Evolutionary conservation across 1,140 invertebrate genomes (phyloP).

Genomic region (Neodiprion fabricii): DNA sequence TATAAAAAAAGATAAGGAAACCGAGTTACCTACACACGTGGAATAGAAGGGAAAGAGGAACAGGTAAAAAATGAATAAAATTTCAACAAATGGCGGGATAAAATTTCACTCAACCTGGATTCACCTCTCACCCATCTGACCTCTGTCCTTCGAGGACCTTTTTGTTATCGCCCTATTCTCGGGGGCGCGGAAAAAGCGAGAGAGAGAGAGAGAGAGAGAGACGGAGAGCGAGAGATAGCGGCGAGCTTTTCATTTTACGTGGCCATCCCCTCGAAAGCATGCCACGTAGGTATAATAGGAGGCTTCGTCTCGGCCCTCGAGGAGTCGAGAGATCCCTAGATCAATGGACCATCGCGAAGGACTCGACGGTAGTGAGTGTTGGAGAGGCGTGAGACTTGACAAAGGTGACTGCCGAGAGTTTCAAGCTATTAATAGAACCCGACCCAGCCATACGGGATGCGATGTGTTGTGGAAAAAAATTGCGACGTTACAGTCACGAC

Average conservation of each 20-base stretch:
- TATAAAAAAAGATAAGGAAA: no score
- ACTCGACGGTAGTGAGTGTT: not conserved
- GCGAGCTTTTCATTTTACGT: not conserved
- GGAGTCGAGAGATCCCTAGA: not conserved
- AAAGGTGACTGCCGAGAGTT: not conserved
- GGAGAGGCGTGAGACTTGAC: not conserved
- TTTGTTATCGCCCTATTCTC: not conserved
- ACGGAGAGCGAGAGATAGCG: not conserved
- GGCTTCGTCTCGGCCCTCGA: not conserved
- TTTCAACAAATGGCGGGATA: not conserved
- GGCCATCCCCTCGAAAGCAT: not conserved
- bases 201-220: not conserved
- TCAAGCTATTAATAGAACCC: not conserved
- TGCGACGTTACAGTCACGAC: no score
- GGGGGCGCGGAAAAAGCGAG: not conserved
- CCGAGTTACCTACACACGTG: no score
- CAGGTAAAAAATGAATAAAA: not conserved
- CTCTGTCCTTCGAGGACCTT: not conserved
- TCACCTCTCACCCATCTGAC: not conserved
- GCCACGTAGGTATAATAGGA: not conserved
- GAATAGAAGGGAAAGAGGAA: not conserved
- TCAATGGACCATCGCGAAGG: constrained; percentile 4
- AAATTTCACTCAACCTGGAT: not conserved
- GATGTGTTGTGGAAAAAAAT: no score
- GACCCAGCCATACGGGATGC: not conserved